phyloP scores from a whole-genome alignment of 2,113 vertebrate species.

The Panthera leo region DNA sequence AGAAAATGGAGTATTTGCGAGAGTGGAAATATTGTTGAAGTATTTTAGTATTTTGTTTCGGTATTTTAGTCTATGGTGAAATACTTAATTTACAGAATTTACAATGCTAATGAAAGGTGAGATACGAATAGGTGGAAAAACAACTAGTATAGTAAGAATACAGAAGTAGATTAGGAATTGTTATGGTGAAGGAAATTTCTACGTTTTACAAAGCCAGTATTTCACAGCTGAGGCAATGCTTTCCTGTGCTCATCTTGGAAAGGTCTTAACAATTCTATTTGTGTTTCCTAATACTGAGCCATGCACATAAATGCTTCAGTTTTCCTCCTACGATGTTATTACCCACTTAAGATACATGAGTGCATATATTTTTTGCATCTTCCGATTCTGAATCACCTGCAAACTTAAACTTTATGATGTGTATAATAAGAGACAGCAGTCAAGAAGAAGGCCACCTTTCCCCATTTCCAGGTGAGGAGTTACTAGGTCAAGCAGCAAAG shows the following conservation, averaged over 20 bases:
- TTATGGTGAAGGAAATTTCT: not conserved
- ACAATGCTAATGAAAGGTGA: not conserved
- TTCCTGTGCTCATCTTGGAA: not conserved
- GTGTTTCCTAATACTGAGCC: not conserved
- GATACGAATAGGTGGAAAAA: not conserved
- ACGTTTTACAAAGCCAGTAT: not conserved
- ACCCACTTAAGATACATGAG: not conserved
- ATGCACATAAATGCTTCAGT: not conserved
- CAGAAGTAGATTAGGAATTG: not conserved
- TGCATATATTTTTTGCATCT: not conserved
- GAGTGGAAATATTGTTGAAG: conserved; percentile 6
- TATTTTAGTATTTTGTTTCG: conserved; percentile 8
- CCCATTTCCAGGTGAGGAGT: not conserved
- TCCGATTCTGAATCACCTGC: not conserved
- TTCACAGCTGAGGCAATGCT: not conserved
- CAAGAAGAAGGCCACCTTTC: not conserved
- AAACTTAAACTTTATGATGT: not conserved
- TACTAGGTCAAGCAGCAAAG: not conserved
- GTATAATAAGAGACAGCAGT: not conserved
- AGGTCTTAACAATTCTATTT: not conserved
- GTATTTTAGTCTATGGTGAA: not conserved
- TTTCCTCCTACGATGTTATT: not conserved
- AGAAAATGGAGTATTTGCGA: not conserved
- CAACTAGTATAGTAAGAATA: not conserved
- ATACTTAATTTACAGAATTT: not conserved